Base-by-base conservation (phyloP, 2,888 invertebrate species). In the Cataglyphis livida region DNA sequence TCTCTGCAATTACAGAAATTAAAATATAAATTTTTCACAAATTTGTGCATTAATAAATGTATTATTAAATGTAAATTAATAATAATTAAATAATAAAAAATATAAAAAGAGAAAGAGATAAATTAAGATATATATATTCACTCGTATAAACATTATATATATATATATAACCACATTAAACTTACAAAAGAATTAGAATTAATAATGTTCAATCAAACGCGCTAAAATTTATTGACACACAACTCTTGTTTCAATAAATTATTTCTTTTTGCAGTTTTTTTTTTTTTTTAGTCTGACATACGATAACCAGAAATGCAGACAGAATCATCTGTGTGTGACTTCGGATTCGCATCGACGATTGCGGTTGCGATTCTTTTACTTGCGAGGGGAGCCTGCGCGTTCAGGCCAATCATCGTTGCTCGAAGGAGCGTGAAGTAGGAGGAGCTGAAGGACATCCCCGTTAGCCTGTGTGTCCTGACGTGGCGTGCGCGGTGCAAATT, bases 401-500 rank as follows among this genome's bases (percentile, higher is more conserved):
- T 59, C 78, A 81, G 57, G 54, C 76, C 73, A 81, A 73, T 83
- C 81, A 76, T 83, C 84, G 82, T 71, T 79, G 84, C 48, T 75
- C 85, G 87, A 87, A 90, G 90, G 85, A 90, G 87, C 90, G 89
- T 88, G 87, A 86, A 85, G 79, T 35, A 68, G 74, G 82, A 83
- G 83, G 79, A 79, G 83, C 73, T 73, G 73, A 74, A 68, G 68
- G 78, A 83, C 79, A 83, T 66, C 82, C 84, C 83, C 84, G 83
- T 83, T 84, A 84, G 64, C 74, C 83, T 6, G 32, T 35, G 81
- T 85, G 85, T 84, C 84, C 84, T 84, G 88, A 88, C 90, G 87
- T 85, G 84, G 84, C 76, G 82, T 83, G 89, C 88, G 84, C 87
- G 85, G 82, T 85, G 90, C 87, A 90, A 91, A 89, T 90, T 87